Evolutionary conservation across 2,888 invertebrate species (phyloP).

Genomic region (Gymnoscelis rufifasciata): DNA sequence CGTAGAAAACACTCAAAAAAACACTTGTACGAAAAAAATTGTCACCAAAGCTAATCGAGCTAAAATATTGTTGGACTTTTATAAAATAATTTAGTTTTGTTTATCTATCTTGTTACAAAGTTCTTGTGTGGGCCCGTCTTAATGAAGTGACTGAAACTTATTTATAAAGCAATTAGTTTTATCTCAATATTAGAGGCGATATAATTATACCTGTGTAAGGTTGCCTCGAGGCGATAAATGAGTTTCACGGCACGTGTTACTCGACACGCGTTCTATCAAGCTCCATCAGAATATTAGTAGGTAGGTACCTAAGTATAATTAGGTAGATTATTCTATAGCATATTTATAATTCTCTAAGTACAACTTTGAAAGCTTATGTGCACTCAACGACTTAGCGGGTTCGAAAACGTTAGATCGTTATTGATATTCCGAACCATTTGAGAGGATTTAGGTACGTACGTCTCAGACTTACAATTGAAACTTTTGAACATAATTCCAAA

Average conservation of each 20-base stretch:
- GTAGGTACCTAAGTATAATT: not conserved
- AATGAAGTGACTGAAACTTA: constrained; percentile 50
- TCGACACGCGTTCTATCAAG: not conserved
- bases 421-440: too few species aligned
- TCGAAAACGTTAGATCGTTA: too few species aligned
- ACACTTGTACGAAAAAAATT: too few species aligned
- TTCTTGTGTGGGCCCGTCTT: constrained; percentile 46
- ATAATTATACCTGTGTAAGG: constrained; percentile 42
- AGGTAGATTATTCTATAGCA: too few species aligned
- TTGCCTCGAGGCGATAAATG: constrained; percentile 28
- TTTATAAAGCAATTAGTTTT: constrained; percentile 63
- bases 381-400: too few species aligned
- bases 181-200: constrained; percentile 55
- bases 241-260: not conserved
- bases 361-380: too few species aligned
- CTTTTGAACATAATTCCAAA: too few species aligned
- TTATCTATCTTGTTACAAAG: not conserved
- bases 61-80: constrained; percentile 18
- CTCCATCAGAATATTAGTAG: not conserved
- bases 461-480: too few species aligned
- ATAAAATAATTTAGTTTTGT: too few species aligned
- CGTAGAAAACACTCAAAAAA: too few species aligned
- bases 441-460: too few species aligned
- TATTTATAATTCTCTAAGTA: not conserved
- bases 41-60: too few species aligned